Evolutionary conservation across 2,797 vertebrate genomes (phyloP), one percentile per base, ranked within the genome.

Genomic region (Ceryle rudis): DNA sequence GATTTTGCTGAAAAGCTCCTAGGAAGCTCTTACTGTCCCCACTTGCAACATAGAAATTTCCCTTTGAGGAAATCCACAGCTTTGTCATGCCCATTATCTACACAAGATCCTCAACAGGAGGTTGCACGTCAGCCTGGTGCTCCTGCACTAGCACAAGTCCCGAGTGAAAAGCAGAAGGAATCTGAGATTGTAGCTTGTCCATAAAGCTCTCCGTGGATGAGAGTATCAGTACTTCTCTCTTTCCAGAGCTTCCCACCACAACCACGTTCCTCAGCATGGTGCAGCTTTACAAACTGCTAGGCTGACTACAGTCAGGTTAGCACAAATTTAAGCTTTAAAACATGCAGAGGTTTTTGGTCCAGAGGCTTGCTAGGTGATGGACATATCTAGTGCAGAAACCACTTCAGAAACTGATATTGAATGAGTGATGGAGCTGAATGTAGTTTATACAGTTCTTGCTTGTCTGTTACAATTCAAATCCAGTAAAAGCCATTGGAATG

Each of bases 201-300:
- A 12, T 74, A 61, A 78, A 86, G 20, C 26, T 25, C 54, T 65
- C 61, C 37, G 16, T 25, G 26, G 29, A 22, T 21, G 41, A 65
- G 23, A 5, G 11, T 35, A 7, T 26, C 42, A 1, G 15, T 9
- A 28, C 28, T 52, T 80, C 64, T 67, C 14, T 31, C 19, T 80
- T 77, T 19, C 65, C 47, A 44, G 73, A 66, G 22, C 19, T 33
- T 90, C 46, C 7, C 42, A n/a, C 28, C n/a, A 12, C 19, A 73
- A 17, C 4, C 51, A 13, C 1, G 3, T 29, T 82, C 35, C 61
- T 47, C 12, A 18, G n/a, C 0, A 0, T 26, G 51, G 14, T 74
- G 67, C 47, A 77, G 57, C n/a, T 95, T 87, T 90, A n/a, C 51
- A 65, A 9, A 21, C 41, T 77, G 51, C 39, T 77, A 60, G 8